Conservation (phyloP, 2,888 invertebrate species). For the Halictus ligatus region DNA sequence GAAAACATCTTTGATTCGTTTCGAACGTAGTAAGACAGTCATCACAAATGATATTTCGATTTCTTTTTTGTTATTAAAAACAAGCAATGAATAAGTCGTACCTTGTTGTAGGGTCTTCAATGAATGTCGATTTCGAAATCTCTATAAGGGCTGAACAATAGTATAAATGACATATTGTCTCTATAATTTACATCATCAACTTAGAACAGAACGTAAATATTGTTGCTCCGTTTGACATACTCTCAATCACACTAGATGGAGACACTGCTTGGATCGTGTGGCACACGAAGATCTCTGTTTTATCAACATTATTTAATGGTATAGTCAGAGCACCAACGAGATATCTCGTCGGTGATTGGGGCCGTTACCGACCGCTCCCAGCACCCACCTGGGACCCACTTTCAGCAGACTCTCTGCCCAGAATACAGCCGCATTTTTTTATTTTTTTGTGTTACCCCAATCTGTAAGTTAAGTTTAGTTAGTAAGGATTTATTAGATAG, state of each 20-base stretch:
- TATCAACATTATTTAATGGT: neutral
- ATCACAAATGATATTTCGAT: neutral
- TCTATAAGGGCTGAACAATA: slow-evolving; percentile 25
- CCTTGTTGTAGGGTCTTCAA: slow-evolving; percentile 5
- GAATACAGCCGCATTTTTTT: too few species aligned
- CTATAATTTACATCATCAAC: slow-evolving; percentile 34
- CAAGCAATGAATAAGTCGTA: neutral
- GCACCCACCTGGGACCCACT: too few species aligned
- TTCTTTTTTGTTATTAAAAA: neutral
- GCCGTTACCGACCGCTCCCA: too few species aligned
- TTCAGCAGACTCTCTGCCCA: too few species aligned
- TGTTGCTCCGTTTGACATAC: slow-evolving; percentile 18
- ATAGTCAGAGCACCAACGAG: too few species aligned
- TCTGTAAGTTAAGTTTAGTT: too few species aligned
- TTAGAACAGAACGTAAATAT: slow-evolving; percentile 29
- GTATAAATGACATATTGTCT: slow-evolving; percentile 30
- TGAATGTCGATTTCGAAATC: slow-evolving; percentile 18
- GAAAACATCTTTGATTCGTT: slow-evolving; percentile 14
- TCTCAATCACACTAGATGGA: slow-evolving; percentile 27
- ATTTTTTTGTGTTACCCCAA: too few species aligned
- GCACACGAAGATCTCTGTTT: neutral
- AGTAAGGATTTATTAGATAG: too few species aligned
- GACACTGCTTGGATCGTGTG: neutral
- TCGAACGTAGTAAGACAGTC: neutral
- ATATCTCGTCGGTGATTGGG: too few species aligned